phyloP scores from a whole-genome alignment of 1,140 invertebrate species.

The Leptopilina clavipes region DNA sequence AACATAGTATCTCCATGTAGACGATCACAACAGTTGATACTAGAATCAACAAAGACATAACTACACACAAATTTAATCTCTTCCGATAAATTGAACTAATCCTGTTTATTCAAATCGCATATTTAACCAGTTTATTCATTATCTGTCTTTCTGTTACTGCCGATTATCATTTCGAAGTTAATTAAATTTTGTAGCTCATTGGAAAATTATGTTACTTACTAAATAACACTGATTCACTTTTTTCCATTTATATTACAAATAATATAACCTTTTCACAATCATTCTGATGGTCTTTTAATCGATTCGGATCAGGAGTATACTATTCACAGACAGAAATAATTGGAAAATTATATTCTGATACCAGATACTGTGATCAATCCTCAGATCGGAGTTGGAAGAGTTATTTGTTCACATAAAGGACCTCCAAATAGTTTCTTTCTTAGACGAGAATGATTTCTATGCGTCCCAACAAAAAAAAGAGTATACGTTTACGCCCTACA shows the following conservation, averaged over 20 bases:
- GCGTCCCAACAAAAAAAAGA: constrained; percentile 46
- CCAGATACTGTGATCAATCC: not conserved
- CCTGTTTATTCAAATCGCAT: not conserved
- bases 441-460: not conserved
- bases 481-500: constrained; percentile 53
- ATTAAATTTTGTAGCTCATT: no score
- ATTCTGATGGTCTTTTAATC: no score
- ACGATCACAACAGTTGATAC: not conserved
- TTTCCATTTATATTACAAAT: no score
- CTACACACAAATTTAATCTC: constrained; percentile 4
- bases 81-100: constrained; percentile 1
- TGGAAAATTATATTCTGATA: not conserved
- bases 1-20: not conserved
- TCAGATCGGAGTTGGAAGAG: not conserved
- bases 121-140: not conserved
- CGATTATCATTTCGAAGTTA: no score
- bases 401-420: not conserved
- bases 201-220: no score
- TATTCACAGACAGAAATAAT: not conserved
- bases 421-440: not conserved
- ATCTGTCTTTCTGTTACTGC: not conserved
- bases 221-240: no score
- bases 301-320: not conserved
- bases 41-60: not conserved
- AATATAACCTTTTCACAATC: no score